Base-by-base conservation (phyloP, 2,888 invertebrate species). In the Melieria crassipennis region DNA sequence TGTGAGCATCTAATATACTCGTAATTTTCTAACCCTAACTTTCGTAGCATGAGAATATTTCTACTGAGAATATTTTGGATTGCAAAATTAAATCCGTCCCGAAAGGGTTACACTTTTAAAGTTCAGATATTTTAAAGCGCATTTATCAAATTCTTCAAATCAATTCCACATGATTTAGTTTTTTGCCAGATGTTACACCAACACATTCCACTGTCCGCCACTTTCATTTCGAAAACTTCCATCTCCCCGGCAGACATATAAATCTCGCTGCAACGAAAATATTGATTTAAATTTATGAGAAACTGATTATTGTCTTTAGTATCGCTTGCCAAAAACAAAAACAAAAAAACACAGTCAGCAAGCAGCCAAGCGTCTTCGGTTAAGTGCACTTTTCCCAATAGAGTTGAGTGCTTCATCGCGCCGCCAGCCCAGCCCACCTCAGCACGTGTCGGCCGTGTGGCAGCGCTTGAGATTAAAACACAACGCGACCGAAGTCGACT, bases 211-310 rank as follows among this genome's bases (percentile, higher is more conserved):
- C 46, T 60, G 56, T 67, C 64, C 70, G 50, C 57, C 55, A 55
- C 60, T 50, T 50, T 10, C 52, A 50, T 11, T 50, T 50, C 52
- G 43, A 48, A 52, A 61, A 62, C 66, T 67, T 67, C 52, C 30
- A 30, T 30, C 30, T 30, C 30, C 63, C n/a, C 47, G 10, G 43
- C 43, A 64, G 84, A 83, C 84, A 79, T 78, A 83, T 83, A 83
- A 83, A 83, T 84, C 83, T 79, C 72, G 61, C 16, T 52, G 50
- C 45, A 60, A 67, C 60, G 67, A 71, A 66, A 73, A 75, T 73
- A 73, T 75, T 79, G 84, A 79, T 82, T 81, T 80, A 76, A 84
- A 83, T 84, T 83, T 84, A 84, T 83, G 81, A 75, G 77, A 80
- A 83, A 83, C 80, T 80, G 82, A 83, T 84, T 82, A 82, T 79